phyloP scores from a whole-genome alignment of 2,113 vertebrate species.

The Lophius piscatorius region DNA sequence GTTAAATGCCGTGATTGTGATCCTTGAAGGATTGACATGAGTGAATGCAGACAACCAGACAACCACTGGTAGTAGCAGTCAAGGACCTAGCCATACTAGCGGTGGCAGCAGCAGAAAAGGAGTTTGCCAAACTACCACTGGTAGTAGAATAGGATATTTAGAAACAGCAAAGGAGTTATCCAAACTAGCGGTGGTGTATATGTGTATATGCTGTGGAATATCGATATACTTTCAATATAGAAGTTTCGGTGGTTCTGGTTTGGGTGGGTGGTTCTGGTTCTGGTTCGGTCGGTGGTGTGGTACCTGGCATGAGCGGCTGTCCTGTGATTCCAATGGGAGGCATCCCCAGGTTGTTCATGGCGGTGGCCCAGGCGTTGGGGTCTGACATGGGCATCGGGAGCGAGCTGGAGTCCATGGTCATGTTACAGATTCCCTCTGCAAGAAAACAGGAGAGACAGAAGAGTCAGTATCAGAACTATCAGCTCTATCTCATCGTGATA shows the following conservation, averaged over 20 bases:
- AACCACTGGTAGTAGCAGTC: no score
- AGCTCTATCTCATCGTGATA: slow-evolving; percentile 9
- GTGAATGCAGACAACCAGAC: no score
- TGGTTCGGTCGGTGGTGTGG: not conserved
- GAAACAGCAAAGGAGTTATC: no score
- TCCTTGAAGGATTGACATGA: no score
- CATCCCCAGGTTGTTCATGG: slow-evolving; percentile 98
- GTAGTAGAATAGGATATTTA: no score
- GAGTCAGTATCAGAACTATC: slow-evolving; percentile 7
- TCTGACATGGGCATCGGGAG: slow-evolving; percentile 93
- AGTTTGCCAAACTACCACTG: no score
- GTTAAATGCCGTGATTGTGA: no score
- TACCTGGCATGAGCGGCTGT: slow-evolving; percentile 92
- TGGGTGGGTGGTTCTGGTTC: not conserved
- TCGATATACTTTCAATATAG: not conserved
- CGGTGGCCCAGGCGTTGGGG: slow-evolving; percentile 91
- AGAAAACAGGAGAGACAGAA: not conserved
- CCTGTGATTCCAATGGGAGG: slow-evolving; percentile 89
- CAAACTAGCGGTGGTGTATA: no score
- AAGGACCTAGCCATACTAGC: no score
- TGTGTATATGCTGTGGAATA: no score
- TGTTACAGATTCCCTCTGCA: slow-evolving; percentile 86
- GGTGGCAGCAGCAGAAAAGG: no score
- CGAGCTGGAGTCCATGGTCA: slow-evolving; percentile 87
- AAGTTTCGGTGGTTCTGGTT: not conserved